These are phyloP conservation scores for Pogonomyrmex californicus DNA, from an alignment of 1,140 invertebrate genomes.

Conservation along the genomic window DNA sequence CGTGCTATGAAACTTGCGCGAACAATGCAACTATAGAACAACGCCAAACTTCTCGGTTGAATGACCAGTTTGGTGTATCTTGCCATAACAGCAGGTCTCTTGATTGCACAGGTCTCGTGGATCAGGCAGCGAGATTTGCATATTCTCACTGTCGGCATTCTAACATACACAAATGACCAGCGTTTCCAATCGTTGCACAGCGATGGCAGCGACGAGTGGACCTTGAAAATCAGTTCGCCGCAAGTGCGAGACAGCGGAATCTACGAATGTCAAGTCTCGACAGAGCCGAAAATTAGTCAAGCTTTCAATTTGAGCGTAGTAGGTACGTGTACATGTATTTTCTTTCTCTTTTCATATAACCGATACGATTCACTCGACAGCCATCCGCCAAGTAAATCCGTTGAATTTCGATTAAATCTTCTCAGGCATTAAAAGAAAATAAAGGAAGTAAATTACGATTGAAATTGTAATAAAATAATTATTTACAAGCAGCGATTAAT, in stretches of 20 bases:
- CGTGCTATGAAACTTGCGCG: neutral
- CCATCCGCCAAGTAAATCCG: neutral
- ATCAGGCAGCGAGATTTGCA: conserved; percentile 92
- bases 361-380: conserved; percentile 12
- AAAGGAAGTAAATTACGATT: neutral
- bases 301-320: conserved; percentile 94
- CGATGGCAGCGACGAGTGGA: conserved; percentile 96
- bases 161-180: conserved; percentile 92
- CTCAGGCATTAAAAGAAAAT: neutral
- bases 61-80: neutral
- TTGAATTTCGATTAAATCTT: neutral
- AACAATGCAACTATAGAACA: neutral
- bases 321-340: conserved; percentile 88
- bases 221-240: conserved; percentile 93
- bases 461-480: neutral
- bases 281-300: conserved; percentile 94
- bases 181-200: conserved; percentile 93
- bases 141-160: conserved; percentile 91
- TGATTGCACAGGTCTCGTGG: conserved; percentile 90
- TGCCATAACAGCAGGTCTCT: conserved; percentile 13
- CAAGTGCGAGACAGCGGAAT: conserved; percentile 91
- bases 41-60: neutral
- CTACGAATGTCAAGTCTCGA: conserved; percentile 96
- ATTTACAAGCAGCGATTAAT: conserved; percentile 22
- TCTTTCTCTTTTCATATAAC: neutral